These are phyloP conservation scores for Acronicta leporina DNA, from an alignment of 2,888 invertebrate genomes.

Conservation along the genomic window DNA sequence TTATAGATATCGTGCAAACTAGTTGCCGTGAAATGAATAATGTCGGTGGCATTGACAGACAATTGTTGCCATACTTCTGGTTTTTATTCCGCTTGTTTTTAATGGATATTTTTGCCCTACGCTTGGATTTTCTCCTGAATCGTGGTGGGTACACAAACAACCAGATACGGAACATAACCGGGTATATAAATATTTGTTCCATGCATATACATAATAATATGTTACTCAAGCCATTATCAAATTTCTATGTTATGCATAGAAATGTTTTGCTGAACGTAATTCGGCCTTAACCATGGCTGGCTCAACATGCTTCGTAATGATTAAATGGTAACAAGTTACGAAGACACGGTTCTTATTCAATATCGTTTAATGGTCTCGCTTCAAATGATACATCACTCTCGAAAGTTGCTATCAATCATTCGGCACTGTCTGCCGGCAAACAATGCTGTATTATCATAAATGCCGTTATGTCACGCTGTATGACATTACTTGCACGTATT, in stretches of 20 bases:
- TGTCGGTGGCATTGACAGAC: conserved; percentile 47
- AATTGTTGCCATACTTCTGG: conserved; percentile 31
- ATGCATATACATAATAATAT: too few species aligned
- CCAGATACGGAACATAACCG: too few species aligned
- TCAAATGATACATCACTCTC: conserved; percentile 55
- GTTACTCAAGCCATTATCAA: too few species aligned
- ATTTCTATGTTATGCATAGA: too few species aligned
- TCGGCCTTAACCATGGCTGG: conserved; percentile 28
- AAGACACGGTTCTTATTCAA: conserved; percentile 48
- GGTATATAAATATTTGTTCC: too few species aligned
- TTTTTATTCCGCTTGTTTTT: conserved; percentile 18
- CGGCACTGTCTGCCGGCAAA: conserved; percentile 48
- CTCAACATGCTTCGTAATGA: conserved; percentile 15
- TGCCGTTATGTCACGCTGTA: conserved; percentile 58
- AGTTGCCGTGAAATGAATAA: conserved; percentile 48
- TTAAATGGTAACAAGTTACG: conserved; percentile 29
- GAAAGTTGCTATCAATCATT: conserved; percentile 63
- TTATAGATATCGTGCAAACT: conserved; percentile 48
- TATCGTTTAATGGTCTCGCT: conserved; percentile 26
- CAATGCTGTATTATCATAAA: conserved; percentile 60
- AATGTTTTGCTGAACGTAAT: conserved; percentile 17
- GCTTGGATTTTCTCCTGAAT: too few species aligned
- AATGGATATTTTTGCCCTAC: too few species aligned
- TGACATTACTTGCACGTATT: conserved; percentile 45
- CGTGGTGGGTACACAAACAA: too few species aligned